phyloP scores from a whole-genome alignment of 2,113 vertebrate genomes.

The Heptranchias perlo region DNA sequence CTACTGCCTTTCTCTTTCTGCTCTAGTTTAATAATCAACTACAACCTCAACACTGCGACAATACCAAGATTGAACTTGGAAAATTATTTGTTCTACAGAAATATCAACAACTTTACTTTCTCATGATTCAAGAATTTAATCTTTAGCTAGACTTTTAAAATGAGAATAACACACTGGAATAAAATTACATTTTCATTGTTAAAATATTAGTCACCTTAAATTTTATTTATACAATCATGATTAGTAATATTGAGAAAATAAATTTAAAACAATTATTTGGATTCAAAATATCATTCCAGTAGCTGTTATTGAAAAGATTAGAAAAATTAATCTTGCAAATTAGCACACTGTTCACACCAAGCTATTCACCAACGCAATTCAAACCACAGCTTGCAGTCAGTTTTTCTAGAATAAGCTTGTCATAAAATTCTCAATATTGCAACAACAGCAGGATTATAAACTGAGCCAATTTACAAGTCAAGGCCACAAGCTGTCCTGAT shows the following conservation, averaged over 20 bases:
- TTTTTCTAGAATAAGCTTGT: not conserved
- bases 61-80: not conserved
- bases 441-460: not conserved
- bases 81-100: not conserved
- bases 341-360: no score
- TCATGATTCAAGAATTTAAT: not conserved
- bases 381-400: no score
- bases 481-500: not conserved
- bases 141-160: not conserved
- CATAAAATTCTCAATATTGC: not conserved
- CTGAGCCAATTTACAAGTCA: not conserved
- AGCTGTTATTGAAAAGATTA: no score
- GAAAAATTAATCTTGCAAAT: no score
- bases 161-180: not conserved
- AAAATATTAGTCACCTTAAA: not conserved
- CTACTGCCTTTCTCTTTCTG: no score
- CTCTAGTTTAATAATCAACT: no score
- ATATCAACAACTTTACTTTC: not conserved
- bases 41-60: not conserved
- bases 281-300: no score
- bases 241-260: not conserved
- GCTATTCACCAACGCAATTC: no score
- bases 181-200: not conserved
- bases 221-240: not conserved
- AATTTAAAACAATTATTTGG: not conserved